Percentiles rank a stretch among this genome's conserved stretches.
Conservation (phyloP, 23 tunicate species). For the Ascidia mentula region DNA sequence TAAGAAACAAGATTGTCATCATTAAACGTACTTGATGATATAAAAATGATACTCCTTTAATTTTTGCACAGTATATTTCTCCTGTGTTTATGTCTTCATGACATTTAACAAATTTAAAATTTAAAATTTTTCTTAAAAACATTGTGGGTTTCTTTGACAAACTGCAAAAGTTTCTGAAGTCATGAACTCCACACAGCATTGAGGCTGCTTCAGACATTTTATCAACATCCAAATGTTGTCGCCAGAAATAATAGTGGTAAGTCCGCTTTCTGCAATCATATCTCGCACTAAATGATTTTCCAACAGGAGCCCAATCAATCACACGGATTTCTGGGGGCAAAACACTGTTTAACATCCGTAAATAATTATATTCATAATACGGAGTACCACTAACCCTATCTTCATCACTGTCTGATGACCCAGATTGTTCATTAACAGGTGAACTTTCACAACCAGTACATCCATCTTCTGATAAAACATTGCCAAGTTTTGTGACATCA, state of each 20-base stretch:
- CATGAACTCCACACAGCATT: conserved; percentile 59
- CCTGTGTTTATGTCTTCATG: background rate
- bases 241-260: conserved; percentile 67
- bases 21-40: conserved; percentile 90
- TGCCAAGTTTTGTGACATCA: background rate
- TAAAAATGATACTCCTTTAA: conserved; percentile 74
- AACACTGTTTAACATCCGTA: conserved; percentile 54
- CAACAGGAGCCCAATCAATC: conserved; percentile 70
- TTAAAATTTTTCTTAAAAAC: background rate
- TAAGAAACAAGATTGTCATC: conserved; percentile 75
- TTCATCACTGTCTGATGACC: background rate
- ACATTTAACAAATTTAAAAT: background rate
- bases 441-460: background rate
- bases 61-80: conserved; percentile 63
- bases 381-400: background rate
- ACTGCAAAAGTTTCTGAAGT: conserved; percentile 51
- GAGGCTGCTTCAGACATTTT: conserved; percentile 65
- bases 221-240: conserved; percentile 48
- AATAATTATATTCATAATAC: conserved; percentile 50
- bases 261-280: conserved; percentile 53
- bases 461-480: too few relatives aligned
- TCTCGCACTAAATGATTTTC: conserved; percentile 60
- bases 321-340: conserved; percentile 75
- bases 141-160: background rate
- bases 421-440: background rate